Conservation (phyloP, 2,113 vertebrate genomes). For the Phodopus roborovskii region DNA sequence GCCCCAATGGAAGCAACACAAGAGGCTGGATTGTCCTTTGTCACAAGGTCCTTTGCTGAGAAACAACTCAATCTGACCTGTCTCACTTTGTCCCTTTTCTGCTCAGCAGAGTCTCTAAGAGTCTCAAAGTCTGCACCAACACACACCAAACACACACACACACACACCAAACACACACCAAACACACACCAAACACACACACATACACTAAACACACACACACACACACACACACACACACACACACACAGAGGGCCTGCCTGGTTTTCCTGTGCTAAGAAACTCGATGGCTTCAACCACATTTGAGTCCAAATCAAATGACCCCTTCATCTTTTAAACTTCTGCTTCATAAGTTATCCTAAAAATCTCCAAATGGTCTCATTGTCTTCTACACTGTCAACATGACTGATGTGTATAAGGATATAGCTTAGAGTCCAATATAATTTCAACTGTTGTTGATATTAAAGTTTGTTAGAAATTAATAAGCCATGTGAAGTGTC, state of each 20-base stretch:
- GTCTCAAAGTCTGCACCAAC: no score
- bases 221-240: no score
- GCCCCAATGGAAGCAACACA: neutral
- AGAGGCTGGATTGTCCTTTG: neutral
- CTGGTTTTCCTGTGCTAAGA: neutral
- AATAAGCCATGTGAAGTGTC: neutral
- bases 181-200: neutral
- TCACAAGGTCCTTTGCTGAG: constrained; percentile 8
- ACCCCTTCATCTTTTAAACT: neutral
- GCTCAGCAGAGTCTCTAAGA: neutral
- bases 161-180: no score
- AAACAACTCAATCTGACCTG: neutral
- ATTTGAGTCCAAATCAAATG: constrained; percentile 15
- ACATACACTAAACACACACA: no score
- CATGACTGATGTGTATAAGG: neutral
- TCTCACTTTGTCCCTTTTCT: neutral
- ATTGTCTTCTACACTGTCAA: neutral
- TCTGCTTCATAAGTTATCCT: constrained; percentile 25
- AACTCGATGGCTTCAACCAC: neutral
- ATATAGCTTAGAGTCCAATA: neutral
- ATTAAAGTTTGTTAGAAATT: neutral
- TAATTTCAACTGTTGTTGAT: neutral
- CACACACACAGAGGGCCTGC: neutral
- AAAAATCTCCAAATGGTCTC: neutral
- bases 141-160: no score